Evolutionary conservation across 1,140 invertebrate genomes (phyloP), one percentile per base, ranked within the genome.

Genomic region (Drosophila dunni): DNA sequence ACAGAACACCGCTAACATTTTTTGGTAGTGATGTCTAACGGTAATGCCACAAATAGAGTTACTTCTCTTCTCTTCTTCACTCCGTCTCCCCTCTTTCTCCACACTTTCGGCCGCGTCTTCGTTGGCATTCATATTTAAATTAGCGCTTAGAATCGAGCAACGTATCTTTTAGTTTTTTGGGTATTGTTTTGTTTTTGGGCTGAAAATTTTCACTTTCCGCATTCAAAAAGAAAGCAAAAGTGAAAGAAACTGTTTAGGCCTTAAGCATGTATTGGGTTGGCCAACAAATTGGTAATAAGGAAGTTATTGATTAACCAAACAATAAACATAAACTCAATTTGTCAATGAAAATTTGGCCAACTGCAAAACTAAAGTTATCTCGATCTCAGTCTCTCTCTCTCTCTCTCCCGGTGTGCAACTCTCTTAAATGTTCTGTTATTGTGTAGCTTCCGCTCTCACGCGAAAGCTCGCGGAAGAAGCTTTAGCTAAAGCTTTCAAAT

Each of bases 191-290:
- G 54, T 42, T 33, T 48, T 67, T 34, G 15, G 62, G 33, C 17
- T 17, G n/a, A 11, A 44, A 24, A 77, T 85, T 85, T 85, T 85
- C 81, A 85, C 82, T 85, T 86, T 85, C 82, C 71, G 71, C 70
- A 36, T 36, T 29, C 36, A 15, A 71, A 78, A 65, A 67, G 61
- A 50, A 62, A 78, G 53, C 78, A 82, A 76, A 81, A 86, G 63
- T 76, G 83, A 82, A 88, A 86, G 82, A 84, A 79, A 57, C 42
- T 42, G 50, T 15, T 11, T 11, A 79, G 65, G 62, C 66, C 48
- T 40, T 75, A 33, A 64, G 54, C 77, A 29, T 29, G 6, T 62
- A 13, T 40, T 60, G 50, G 69, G 50, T 51, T 48, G 42, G 33
- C 29, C 2, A 58, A 15, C 20, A 15, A 34, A 50, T 38, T 50